These are phyloP conservation scores for Triops cancriformis DNA, from an alignment of 1,140 invertebrate species.

Conservation along the genomic window DNA sequence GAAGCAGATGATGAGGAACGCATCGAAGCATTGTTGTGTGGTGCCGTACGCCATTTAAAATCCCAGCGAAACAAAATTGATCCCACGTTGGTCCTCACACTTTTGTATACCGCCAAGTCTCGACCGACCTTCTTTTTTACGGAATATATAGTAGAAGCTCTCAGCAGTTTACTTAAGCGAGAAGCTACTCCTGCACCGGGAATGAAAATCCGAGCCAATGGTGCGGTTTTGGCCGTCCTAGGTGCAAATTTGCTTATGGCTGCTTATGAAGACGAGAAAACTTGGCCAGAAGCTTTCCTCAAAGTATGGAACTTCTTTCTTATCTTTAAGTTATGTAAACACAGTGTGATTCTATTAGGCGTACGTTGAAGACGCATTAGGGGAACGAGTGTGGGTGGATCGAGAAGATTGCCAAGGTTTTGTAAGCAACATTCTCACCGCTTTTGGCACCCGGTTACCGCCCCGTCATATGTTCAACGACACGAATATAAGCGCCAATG, in stretches of 20 bases:
- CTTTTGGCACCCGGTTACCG: conserved; percentile 74
- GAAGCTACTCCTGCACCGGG: conserved; percentile 57
- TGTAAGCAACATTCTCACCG: conserved; percentile 83
- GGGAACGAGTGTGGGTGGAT: conserved; percentile 88
- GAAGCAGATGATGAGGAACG: conserved; percentile 42
- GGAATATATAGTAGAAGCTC: conserved; percentile 66
- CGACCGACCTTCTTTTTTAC: conserved; percentile 66
- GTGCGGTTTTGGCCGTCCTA: conserved; percentile 63
- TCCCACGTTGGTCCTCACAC: conserved; percentile 59
- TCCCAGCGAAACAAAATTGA: conserved; percentile 61
- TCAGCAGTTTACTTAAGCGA: conserved; percentile 71
- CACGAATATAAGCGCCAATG: conserved; percentile 46
- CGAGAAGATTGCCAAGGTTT: conserved; percentile 81
- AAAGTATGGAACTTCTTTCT: conserved; percentile 44
- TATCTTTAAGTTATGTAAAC: not conserved
- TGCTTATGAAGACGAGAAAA: conserved; percentile 62
- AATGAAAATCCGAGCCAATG: conserved; percentile 60
- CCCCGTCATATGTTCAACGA: conserved; percentile 47
- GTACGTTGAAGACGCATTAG: conserved; percentile 88
- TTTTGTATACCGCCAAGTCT: conserved; percentile 76
- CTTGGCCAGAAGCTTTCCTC: conserved; percentile 69
- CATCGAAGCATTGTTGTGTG: conserved; percentile 45
- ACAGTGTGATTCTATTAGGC: conserved; percentile 48
- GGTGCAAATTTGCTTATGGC: conserved; percentile 75
- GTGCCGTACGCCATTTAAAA: conserved; percentile 45